Conservation (phyloP, 2,888 invertebrate genomes). For the Chrysodeixis includens region DNA sequence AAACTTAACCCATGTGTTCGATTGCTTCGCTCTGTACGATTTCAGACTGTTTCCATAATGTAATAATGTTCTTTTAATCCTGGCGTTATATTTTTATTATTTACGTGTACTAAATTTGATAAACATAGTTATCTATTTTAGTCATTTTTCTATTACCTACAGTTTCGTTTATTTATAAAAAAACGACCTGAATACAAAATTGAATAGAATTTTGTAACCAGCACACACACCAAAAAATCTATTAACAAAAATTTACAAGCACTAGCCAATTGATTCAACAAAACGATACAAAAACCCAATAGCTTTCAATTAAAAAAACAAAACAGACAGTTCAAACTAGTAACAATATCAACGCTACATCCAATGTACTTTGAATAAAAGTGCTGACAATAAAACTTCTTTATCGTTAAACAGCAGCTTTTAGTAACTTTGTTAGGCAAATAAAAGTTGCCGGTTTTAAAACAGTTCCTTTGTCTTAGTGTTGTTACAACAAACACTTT, state of each 20-base stretch:
- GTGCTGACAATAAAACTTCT: slow-evolving; percentile 51
- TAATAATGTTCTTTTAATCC: no score
- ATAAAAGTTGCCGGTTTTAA: slow-evolving; percentile 57
- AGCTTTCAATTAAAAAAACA: neutral
- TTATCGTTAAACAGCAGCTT: slow-evolving; percentile 58
- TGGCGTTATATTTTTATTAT: no score
- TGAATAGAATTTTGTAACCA: no score
- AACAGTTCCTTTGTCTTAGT: slow-evolving; percentile 51
- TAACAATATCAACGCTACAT: slow-evolving; percentile 25
- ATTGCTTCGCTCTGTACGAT: no score
- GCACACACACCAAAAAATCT: neutral
- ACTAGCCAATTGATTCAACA: neutral
- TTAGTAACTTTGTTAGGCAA: slow-evolving; percentile 60
- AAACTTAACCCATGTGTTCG: no score
- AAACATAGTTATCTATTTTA: no score
- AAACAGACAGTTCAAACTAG: slow-evolving; percentile 24
- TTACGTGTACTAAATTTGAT: no score
- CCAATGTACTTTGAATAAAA: slow-evolving; percentile 37
- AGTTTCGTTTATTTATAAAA: no score
- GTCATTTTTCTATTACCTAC: no score
- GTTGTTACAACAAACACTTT: slow-evolving; percentile 48
- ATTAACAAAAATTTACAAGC: neutral
- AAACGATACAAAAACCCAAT: neutral
- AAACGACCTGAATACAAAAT: no score
- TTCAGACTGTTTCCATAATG: no score